phyloP scores from a whole-genome alignment of 2,797 vertebrate species.

The Gymnocypris eckloni region DNA sequence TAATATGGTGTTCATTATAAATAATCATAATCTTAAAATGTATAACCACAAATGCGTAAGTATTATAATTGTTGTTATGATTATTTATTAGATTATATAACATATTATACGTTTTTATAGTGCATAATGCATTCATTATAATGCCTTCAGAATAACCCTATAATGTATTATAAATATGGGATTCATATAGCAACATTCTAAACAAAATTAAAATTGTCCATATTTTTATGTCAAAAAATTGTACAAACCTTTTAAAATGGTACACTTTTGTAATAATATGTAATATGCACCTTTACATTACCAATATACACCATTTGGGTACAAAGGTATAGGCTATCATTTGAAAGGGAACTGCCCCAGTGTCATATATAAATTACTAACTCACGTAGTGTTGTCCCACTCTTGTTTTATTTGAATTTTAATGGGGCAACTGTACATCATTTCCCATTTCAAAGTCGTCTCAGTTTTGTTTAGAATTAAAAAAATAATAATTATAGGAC shows the following conservation, averaged over 20 bases:
- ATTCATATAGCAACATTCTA: too few species aligned
- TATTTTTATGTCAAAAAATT: neutral
- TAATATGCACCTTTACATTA: neutral
- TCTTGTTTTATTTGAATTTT: neutral
- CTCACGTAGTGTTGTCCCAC: neutral
- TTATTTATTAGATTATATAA: too few species aligned
- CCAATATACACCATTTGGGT: neutral
- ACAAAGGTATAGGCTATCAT: neutral
- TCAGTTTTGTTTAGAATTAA: neutral
- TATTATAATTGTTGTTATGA: too few species aligned
- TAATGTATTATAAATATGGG: too few species aligned
- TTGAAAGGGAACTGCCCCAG: neutral
- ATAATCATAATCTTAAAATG: too few species aligned
- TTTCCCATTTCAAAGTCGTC: neutral
- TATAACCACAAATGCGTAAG: too few species aligned
- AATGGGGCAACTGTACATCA: neutral
- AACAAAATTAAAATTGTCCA: too few species aligned
- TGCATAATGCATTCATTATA: too few species aligned
- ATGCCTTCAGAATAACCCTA: too few species aligned
- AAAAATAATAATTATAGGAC: neutral
- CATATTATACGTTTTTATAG: too few species aligned
- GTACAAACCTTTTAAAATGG: neutral
- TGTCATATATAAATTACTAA: neutral
- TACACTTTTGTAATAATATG: too few species aligned
- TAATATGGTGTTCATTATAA: too few species aligned